Conservation (phyloP, 1,140 invertebrate species). For the Cecropterus lyciades region DNA sequence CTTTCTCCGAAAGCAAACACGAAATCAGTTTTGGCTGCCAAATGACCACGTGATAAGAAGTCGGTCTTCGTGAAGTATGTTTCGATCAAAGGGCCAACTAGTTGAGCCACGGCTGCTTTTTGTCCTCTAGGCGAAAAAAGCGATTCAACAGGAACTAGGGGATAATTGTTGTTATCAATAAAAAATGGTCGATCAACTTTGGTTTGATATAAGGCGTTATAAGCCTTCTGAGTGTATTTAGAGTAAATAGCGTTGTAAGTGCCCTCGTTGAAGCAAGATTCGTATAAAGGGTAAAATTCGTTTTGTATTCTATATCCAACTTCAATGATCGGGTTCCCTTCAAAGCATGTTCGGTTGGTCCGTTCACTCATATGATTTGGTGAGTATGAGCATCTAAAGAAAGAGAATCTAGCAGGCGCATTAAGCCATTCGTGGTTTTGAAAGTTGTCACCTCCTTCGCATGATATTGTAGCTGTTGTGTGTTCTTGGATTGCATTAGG, state of each 20-base stretch:
- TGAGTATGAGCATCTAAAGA: slow-evolving; percentile 55
- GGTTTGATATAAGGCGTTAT: slow-evolving; percentile 68
- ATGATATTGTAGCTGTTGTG: slow-evolving; percentile 53
- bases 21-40: slow-evolving; percentile 88
- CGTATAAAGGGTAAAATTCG: slow-evolving; percentile 63
- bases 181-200: slow-evolving; percentile 67
- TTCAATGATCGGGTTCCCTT: slow-evolving; percentile 57
- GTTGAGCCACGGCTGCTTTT: slow-evolving; percentile 53
- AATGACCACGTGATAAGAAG: slow-evolving; percentile 86
- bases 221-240: slow-evolving; percentile 71
- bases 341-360: slow-evolving; percentile 66
- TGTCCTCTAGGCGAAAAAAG: slow-evolving; percentile 64
- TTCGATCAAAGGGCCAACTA: slow-evolving; percentile 57
- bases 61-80: slow-evolving; percentile 54
- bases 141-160: slow-evolving; percentile 51
- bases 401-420: slow-evolving; percentile 48
- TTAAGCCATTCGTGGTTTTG: slow-evolving; percentile 63
- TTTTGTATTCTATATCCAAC: slow-evolving; percentile 66
- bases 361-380: slow-evolving; percentile 56
- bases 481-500: slow-evolving; percentile 44
- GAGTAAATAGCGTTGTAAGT: slow-evolving; percentile 63
- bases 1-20: slow-evolving; percentile 86
- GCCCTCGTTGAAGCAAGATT: slow-evolving; percentile 67
- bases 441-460: slow-evolving; percentile 60
- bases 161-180: slow-evolving; percentile 55